Conservation (phyloP, 37 sponge, comb jelly and placozoan genomes). For the Tethya wilhelma region DNA sequence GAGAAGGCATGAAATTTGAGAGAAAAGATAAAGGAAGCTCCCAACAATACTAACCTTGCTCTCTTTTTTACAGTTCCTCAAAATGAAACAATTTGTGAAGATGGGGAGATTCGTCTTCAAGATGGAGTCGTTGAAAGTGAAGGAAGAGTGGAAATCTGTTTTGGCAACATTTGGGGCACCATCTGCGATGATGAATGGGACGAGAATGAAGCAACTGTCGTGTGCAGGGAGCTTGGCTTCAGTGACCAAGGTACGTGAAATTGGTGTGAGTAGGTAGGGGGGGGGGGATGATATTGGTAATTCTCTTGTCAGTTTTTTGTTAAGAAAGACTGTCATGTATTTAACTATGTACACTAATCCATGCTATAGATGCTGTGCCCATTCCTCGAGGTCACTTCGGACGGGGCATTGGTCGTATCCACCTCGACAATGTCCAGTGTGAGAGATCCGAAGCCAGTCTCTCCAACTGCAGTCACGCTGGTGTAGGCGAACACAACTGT, state of each 20-base stretch:
- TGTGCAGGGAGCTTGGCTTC: conserved; percentile 51
- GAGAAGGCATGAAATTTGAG: neutral
- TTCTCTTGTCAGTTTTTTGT: neutral
- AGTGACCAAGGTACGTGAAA: conserved; percentile 10
- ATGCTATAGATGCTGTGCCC: conserved; percentile 18
- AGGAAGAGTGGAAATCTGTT: conserved; percentile 46
- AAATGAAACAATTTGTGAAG: neutral
- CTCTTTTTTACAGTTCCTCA: neutral
- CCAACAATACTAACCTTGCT: neutral
- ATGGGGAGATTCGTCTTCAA: conserved; percentile 23
- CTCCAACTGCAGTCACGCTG: neutral
- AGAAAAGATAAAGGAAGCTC: neutral
- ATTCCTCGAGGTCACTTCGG: conserved; percentile 31
- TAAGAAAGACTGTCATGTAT: neutral
- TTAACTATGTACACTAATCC: neutral
- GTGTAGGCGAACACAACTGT: conserved; percentile 20
- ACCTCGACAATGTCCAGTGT: conserved; percentile 28
- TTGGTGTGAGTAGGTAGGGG: neutral
- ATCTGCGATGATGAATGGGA: conserved; percentile 63
- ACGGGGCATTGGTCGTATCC: conserved; percentile 15
- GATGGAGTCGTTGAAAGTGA: conserved; percentile 7
- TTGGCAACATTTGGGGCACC: conserved; percentile 46
- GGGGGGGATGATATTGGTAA: neutral
- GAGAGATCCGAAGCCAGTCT: conserved; percentile 13
- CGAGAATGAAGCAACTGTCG: conserved; percentile 19